Evolutionary conservation across 2,797 vertebrate species (phyloP).

Genomic region (Enteromius fasciolatus): DNA sequence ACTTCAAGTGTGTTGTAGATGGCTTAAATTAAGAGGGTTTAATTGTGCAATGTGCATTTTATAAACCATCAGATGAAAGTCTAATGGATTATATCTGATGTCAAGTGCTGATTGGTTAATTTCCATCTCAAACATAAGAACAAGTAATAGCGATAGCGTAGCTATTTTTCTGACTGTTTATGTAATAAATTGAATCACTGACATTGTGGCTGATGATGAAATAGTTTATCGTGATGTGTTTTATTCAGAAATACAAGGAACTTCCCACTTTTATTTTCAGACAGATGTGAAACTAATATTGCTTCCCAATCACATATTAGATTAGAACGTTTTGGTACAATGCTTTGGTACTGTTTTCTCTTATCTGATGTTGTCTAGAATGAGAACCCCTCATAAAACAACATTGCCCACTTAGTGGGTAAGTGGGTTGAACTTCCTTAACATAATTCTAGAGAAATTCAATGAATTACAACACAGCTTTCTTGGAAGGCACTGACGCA

Average conservation of each 20-base stretch:
- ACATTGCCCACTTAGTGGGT: too few relatives aligned
- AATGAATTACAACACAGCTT: background rate
- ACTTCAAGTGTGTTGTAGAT: background rate
- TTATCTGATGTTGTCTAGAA: background rate
- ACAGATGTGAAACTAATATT: background rate
- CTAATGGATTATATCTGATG: background rate
- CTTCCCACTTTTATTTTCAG: background rate
- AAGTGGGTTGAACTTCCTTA: slow-evolving; percentile 11
- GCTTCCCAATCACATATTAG: background rate
- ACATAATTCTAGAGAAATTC: slow-evolving; percentile 22
- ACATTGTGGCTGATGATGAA: background rate
- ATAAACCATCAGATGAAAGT: background rate
- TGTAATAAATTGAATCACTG: background rate
- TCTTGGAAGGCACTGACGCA: background rate
- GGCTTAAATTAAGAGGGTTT: background rate
- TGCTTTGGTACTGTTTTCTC: too few relatives aligned
- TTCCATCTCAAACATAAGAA: background rate
- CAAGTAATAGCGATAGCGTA: background rate
- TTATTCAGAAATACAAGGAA: background rate
- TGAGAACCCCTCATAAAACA: background rate
- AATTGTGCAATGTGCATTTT: background rate
- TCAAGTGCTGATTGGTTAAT: background rate
- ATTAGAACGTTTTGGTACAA: background rate
- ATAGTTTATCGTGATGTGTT: background rate
- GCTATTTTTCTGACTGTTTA: background rate